Evolutionary conservation across 2,888 invertebrate genomes (phyloP).

Genomic region (Dryomyza anilis): DNA sequence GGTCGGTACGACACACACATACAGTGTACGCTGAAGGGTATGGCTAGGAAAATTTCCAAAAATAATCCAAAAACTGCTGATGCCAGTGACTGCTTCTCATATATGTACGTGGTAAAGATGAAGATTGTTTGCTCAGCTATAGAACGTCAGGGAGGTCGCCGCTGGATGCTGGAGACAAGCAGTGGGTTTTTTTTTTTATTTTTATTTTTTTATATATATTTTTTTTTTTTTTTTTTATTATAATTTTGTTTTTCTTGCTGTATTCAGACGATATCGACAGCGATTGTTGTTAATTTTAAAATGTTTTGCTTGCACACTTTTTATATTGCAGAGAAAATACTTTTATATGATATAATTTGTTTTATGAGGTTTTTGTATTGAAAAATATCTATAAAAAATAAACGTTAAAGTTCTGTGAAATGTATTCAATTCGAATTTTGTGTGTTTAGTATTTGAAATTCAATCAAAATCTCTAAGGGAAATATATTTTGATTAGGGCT

Average conservation of each 20-base stretch:
- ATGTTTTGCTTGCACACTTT: too few species aligned
- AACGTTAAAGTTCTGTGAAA: not conserved
- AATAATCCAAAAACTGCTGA: constrained; percentile 9
- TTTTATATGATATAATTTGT: not conserved
- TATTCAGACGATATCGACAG: not conserved
- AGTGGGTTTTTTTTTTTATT: too few species aligned
- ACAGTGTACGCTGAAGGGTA: not conserved
- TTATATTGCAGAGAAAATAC: too few species aligned
- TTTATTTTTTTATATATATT: too few species aligned
- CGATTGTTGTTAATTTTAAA: not conserved
- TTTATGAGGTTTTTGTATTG: not conserved
- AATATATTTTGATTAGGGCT: too few species aligned
- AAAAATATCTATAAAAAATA: not conserved
- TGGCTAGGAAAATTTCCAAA: constrained; percentile 4
- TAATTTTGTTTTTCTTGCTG: not conserved
- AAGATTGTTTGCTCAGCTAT: too few species aligned
- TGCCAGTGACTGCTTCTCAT: not conserved
- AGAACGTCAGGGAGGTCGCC: too few species aligned
- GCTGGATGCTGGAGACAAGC: not conserved
- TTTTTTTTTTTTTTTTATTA: too few species aligned
- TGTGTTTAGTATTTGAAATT: too few species aligned
- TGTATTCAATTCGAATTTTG: not conserved
- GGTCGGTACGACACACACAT: not conserved
- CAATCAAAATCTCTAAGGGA: too few species aligned
- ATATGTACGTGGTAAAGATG: too few species aligned